phyloP scores from a whole-genome alignment of 2,797 vertebrate species.

The Toxotes lorentzi region DNA sequence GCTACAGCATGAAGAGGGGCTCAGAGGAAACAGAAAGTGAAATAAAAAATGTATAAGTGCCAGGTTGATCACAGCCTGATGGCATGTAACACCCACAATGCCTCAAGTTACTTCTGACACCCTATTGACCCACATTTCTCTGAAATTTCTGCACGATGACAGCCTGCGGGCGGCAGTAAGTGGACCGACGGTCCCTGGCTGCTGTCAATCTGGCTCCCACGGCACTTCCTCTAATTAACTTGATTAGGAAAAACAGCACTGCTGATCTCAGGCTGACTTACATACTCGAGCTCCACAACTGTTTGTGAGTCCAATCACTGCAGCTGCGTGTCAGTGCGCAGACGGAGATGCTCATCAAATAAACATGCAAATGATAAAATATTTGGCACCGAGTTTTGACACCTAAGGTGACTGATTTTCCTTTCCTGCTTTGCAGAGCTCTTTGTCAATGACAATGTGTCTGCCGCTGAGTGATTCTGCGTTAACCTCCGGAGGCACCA shows the following conservation, averaged over 20 bases:
- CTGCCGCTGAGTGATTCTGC: conserved; percentile 70
- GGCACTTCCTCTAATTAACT: conserved; percentile 80
- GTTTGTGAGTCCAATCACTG: conserved; percentile 74
- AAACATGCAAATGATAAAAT: conserved; percentile 83
- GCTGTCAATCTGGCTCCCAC: conserved; percentile 72
- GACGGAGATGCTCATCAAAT: conserved; percentile 79
- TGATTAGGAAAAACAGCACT: conserved; percentile 80
- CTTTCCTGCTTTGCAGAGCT: conserved; percentile 62
- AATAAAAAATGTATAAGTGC: conserved; percentile 41
- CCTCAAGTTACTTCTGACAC: conserved; percentile 61
- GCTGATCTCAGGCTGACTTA: conserved; percentile 66
- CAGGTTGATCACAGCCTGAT: conserved; percentile 21
- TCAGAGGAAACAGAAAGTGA: conserved; percentile 31
- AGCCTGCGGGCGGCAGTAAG: conserved; percentile 71
- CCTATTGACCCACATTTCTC: conserved; percentile 66
- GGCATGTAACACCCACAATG: conserved; percentile 14
- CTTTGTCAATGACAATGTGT: conserved; percentile 77
- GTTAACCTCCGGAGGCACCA: conserved; percentile 74
- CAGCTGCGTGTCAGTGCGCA: conserved; percentile 30
- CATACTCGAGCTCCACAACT: conserved; percentile 58
- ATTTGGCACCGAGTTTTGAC: conserved; percentile 73
- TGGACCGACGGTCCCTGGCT: conserved; percentile 67
- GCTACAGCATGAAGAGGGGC: conserved; percentile 15
- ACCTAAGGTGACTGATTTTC: conserved; percentile 73
- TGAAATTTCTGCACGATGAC: conserved; percentile 55